Conservation (phyloP, 2,113 vertebrate genomes). For the Pogona vitticeps region DNA sequence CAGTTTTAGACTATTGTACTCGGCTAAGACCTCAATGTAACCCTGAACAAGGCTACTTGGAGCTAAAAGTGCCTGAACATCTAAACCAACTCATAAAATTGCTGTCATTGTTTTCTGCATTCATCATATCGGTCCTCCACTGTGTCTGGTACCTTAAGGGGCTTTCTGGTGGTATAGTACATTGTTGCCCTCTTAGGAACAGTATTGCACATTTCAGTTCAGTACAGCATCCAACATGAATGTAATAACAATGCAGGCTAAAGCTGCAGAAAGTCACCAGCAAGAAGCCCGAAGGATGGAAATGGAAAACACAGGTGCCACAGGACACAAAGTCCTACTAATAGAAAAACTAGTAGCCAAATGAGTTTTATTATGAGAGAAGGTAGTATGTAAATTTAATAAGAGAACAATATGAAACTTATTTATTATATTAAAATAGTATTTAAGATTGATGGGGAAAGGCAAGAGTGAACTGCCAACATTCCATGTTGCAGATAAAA, state of each 20-base stretch:
- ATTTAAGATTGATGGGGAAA: conserved; percentile 56
- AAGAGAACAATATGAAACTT: conserved; percentile 53
- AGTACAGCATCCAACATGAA: neutral
- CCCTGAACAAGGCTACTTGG: neutral
- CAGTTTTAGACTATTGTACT: neutral
- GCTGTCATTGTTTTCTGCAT: neutral
- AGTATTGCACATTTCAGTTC: neutral
- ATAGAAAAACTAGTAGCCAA: neutral
- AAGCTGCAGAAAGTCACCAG: neutral
- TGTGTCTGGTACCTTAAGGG: too few species aligned
- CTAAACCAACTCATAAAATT: neutral
- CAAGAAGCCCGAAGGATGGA: neutral
- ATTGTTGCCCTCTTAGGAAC: neutral
- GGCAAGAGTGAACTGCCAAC: conserved; percentile 57
- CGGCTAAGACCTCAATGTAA: neutral
- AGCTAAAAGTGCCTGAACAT: neutral
- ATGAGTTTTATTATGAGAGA: conserved; percentile 44
- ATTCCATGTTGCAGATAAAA: conserved; percentile 57
- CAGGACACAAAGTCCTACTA: neutral
- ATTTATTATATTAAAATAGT: conserved; percentile 51
- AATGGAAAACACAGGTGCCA: neutral
- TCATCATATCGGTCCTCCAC: too few species aligned
- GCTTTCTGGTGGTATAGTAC: too few species aligned
- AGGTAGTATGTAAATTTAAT: conserved; percentile 47
- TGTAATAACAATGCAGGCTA: neutral